Base-by-base conservation (phyloP, 2,888 invertebrate genomes). In the Agonum fuliginosum region DNA sequence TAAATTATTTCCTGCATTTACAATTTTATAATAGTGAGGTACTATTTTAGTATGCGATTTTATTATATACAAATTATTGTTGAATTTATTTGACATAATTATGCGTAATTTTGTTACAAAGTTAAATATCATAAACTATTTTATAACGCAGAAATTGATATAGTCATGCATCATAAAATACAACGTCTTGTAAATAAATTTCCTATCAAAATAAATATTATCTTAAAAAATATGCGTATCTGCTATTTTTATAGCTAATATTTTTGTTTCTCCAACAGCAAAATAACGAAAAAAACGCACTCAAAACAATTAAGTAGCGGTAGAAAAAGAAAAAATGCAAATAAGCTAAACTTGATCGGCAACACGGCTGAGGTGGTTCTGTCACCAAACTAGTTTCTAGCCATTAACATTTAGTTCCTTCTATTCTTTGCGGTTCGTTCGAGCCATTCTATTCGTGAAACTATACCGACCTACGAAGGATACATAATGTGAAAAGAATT, bases 301-400 rank as follows among this genome's bases (percentile, higher is more conserved):
- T 54, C 34, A 30, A 62, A 62, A 62, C 58, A 62, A 62, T 62
- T 62, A 30, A 30, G 30, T 30, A 62, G 14, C 58, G 58, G 58
- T 14, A 3, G 22, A 0, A 17, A 0, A 24, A 10, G 14, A 62
- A 62, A 58, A 62, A 62, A 62, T 62, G 58, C 58, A 62, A 62
- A 62, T 30, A 27, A 62, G 34, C 22, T 14, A 62, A 62, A 62
- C 58, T 62, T 62, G 58, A 62, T 62, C 27, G 17, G 51, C 54
- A 62, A 30, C 14, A 24, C n/a, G 4, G 30, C 12, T 24, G 22
- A 27, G 12, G 27, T 54, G 22, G 27, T 20, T 48, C 30, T 62
- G 58, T 62, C 58, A 30, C 58, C 58, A 62, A 62, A 62, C 58
- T 62, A 6, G 58, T 62, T 62, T 62, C 19, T 62, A 62, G 10